Base-by-base conservation (phyloP, 2,113 vertebrate genomes). In the Cricetomys ansorgei region DNA sequence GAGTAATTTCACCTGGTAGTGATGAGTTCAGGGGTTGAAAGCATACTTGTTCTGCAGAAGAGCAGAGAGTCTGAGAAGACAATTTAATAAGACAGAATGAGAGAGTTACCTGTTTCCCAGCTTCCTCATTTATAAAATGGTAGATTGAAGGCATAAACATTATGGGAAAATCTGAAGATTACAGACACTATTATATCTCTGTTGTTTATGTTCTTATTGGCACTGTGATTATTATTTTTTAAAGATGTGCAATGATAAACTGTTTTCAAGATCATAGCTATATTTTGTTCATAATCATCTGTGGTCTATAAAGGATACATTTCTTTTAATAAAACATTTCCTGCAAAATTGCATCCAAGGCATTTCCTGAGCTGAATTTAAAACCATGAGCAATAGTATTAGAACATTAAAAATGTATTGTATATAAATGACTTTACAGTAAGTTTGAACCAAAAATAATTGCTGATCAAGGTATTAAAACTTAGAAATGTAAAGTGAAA, bases 391-490 rank as follows among this genome's bases (percentile, higher is more conserved):
- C 64, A 95, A 79, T 88, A 97, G 59, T 70, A 97, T 81, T 96
- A 95, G 87, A 96, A 80, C 97, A 97, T 96, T 96, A 97, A 97
- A 97, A 96, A 97, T 97, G 88, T 37, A 95, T 97, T 92, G 91
- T 97, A 97, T 98, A 95, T 94, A 95, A 97, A 97, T 97, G 59
- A 95, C 40, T 96, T 98, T 92, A 92, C 81, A 96, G 88, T 86
- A 76, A 95, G 50, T 27, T 96, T 37, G 67, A 96, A 55, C 70
- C 86, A 94, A 96, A 93, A 95, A 84, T 95, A 96, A 97, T 95
- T 96, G 92, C 96, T 97, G 85, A 98, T 95, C 76, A 96, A 95
- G 55, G 70, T 96, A 34, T 91, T 95, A 92, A 85, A 93, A 91
- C 45, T 95, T 91, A 72, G 93, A 96, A 95, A 91, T 77, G n/a